Conservation (phyloP, 30 jellyfish, hydroid and myxozoan species). For the Catostylus mosaicus region DNA sequence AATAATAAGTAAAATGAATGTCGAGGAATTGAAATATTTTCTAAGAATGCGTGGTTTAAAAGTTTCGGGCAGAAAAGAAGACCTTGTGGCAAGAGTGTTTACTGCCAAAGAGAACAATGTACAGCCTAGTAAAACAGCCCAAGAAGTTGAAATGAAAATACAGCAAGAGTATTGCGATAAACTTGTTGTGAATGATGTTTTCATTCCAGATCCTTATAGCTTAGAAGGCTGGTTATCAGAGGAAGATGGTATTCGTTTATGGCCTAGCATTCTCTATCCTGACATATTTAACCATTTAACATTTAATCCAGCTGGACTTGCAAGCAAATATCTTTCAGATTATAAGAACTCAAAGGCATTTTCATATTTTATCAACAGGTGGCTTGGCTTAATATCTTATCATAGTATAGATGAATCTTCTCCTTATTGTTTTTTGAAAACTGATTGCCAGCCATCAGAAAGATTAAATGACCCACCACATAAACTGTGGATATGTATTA, state of each 20-base stretch:
- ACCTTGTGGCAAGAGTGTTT: conserved; percentile 37
- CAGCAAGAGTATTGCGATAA: conserved; percentile 9
- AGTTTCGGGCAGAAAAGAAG: conserved; percentile 17
- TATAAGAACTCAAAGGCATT: no score
- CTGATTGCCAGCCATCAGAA: no score
- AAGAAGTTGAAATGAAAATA: conserved; percentile 17
- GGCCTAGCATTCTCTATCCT: conserved; percentile 50
- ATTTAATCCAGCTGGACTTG: conserved; percentile 48
- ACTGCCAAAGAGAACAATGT: conserved; percentile 24
- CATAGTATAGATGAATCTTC: no score
- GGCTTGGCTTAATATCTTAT: no score
- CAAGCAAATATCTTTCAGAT: conserved; percentile 23
- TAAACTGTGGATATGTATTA: conserved; percentile 26
- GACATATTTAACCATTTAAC: conserved; percentile 25
- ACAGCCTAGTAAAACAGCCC: conserved; percentile 10
- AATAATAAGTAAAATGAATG: conserved; percentile 2
- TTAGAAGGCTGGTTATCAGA: conserved; percentile 49
- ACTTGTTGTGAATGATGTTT: conserved; percentile 10
- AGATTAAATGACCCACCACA: no score
- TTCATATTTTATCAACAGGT: conserved; percentile 30
- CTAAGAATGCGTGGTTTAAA: no score
- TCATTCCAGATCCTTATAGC: conserved; percentile 45
- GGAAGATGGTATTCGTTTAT: conserved; percentile 30
- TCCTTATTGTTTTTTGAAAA: no score
- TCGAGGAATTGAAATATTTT: conserved; percentile 29